These are phyloP conservation scores for Amphipyra berbera DNA, from an alignment of 2,888 invertebrate species.

Conservation along the genomic window DNA sequence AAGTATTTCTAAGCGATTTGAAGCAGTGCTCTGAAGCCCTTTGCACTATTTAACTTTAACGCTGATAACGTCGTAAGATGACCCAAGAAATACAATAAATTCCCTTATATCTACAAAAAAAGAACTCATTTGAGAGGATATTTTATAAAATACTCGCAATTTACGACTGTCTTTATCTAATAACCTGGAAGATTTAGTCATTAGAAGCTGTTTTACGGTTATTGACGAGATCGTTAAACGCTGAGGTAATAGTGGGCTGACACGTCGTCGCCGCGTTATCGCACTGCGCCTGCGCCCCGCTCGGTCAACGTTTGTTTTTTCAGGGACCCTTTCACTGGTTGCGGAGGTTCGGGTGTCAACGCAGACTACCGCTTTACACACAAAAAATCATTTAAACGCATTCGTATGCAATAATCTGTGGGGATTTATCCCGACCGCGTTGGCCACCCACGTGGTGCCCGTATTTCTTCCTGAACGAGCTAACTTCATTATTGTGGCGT, in stretches of 20 bases:
- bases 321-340: conserved; percentile 81
- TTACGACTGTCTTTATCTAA: conserved; percentile 35
- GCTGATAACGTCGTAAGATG: too few relatives aligned
- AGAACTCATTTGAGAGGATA: conserved; percentile 8
- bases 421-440: conserved; percentile 82
- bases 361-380: conserved; percentile 75
- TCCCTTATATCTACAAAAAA: too few relatives aligned
- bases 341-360: conserved; percentile 76
- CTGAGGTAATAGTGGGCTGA: conserved; percentile 42
- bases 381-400: conserved; percentile 83
- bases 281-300: conserved; percentile 30
- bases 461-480: conserved; percentile 89
- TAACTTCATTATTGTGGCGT: conserved; percentile 90
- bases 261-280: conserved; percentile 58
- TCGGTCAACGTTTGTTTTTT: conserved; percentile 81
- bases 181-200: conserved; percentile 50
- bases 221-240: conserved; percentile 54
- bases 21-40: too few relatives aligned
- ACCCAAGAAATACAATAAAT: too few relatives aligned
- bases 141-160: conserved; percentile 15
- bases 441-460: conserved; percentile 88
- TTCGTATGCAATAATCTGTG: conserved; percentile 85
- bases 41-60: too few relatives aligned
- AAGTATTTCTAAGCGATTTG: too few relatives aligned
- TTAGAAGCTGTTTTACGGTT: conserved; percentile 53